A percentile compares a stretch with the other conserved stretches of the same genome.
phyloP scores from a whole-genome alignment of 2,797 vertebrate species.

The Valencia hispanica region DNA sequence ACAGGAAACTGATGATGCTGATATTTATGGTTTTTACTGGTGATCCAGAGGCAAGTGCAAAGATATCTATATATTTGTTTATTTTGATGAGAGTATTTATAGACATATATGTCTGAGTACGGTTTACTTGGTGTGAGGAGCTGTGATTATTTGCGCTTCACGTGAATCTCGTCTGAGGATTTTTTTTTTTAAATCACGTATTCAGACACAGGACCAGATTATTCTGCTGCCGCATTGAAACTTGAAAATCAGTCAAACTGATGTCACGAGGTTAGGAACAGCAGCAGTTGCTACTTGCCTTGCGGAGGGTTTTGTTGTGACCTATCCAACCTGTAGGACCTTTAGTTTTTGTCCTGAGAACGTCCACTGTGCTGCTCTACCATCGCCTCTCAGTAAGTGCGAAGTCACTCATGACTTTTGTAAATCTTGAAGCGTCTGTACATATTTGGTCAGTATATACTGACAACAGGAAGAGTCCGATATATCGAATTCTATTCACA shows the following conservation, averaged over 20 bases:
- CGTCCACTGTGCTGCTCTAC: slow-evolving; percentile 66
- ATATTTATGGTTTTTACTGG: slow-evolving; percentile 47
- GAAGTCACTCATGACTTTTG: slow-evolving; percentile 60
- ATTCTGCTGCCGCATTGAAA: slow-evolving; percentile 49
- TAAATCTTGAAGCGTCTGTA: slow-evolving; percentile 67
- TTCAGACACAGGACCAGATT: slow-evolving; percentile 61
- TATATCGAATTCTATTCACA: slow-evolving; percentile 54
- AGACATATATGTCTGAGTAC: slow-evolving; percentile 72
- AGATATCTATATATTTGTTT: slow-evolving; percentile 64
- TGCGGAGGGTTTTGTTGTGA: slow-evolving; percentile 52
- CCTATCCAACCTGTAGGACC: slow-evolving; percentile 51
- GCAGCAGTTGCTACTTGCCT: slow-evolving; percentile 58
- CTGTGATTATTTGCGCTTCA: slow-evolving; percentile 49
- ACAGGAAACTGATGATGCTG: slow-evolving; percentile 41
- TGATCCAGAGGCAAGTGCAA: slow-evolving; percentile 54
- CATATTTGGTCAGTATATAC: slow-evolving; percentile 71
- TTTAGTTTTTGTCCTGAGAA: slow-evolving; percentile 50
- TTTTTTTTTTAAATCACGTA: slow-evolving; percentile 3
- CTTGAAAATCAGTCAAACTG: slow-evolving; percentile 52
- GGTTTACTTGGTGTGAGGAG: slow-evolving; percentile 64
- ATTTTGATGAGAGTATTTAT: slow-evolving; percentile 75
- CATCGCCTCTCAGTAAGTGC: slow-evolving; percentile 50
- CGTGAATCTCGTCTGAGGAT: slow-evolving; percentile 37
- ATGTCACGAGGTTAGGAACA: slow-evolving; percentile 34
- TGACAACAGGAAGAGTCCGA: slow-evolving; percentile 47